Evolutionary conservation across 1,140 invertebrate species (phyloP).

Genomic region (Bombus fervidus): DNA sequence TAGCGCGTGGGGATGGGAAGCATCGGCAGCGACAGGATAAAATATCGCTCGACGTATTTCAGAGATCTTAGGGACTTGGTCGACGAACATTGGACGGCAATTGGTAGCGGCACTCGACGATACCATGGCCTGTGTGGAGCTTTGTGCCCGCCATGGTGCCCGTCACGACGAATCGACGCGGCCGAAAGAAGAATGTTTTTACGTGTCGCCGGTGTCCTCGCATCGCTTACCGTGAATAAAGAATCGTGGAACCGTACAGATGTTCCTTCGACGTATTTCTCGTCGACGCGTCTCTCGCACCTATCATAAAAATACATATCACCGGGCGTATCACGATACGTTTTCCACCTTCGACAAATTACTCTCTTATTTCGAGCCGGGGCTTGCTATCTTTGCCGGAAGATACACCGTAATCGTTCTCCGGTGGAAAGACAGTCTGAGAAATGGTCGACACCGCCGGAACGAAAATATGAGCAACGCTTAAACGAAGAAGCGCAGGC

Average conservation of each 20-base stretch:
- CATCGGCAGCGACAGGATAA: conserved; percentile 43
- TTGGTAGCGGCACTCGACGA: conserved; percentile 6
- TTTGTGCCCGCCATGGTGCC: too few species aligned
- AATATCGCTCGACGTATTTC: conserved; percentile 59
- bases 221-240: conserved; percentile 46
- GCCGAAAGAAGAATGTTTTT: conserved; percentile 38
- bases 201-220: conserved; percentile 42
- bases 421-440: conserved; percentile 34
- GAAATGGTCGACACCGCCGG: neutral
- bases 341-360: conserved; percentile 57
- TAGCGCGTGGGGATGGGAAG: neutral
- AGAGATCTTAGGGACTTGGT: conserved; percentile 5
- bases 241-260: conserved; percentile 41
- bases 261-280: neutral
- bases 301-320: conserved; percentile 29
- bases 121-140: neutral
- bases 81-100: neutral
- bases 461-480: conserved; percentile 29
- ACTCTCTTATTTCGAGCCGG: conserved; percentile 52
- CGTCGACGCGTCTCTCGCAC: neutral
- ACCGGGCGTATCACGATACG: conserved; percentile 3
- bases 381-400: conserved; percentile 3
- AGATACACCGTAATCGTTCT: conserved; percentile 52
- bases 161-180: neutral
- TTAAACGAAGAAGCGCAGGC: neutral